Evolutionary conservation across 2,113 vertebrate species (phyloP).

Genomic region (Speoplatyrhinus poulsoni): DNA sequence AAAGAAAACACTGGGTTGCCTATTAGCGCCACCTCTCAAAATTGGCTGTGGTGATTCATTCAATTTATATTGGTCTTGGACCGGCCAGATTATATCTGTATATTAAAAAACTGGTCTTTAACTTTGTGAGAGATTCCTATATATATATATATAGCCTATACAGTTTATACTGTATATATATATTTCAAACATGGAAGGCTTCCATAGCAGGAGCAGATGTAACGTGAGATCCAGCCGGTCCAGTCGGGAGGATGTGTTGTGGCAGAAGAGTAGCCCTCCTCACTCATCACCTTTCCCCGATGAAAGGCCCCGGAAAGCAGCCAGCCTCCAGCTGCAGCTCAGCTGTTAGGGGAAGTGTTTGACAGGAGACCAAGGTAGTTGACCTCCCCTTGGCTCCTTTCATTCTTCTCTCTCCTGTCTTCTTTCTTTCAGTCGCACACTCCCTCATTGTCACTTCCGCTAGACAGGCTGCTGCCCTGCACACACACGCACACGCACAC

Average conservation of each 20-base stretch:
- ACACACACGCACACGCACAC: conserved; percentile 7
- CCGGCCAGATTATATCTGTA: too few relatives aligned
- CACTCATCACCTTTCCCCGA: conserved; percentile 63
- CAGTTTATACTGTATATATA: too few relatives aligned
- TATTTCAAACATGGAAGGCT: too few relatives aligned
- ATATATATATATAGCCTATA: too few relatives aligned
- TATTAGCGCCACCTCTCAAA: too few relatives aligned
- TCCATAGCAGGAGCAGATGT: conserved; percentile 6
- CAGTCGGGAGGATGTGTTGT: conserved; percentile 54
- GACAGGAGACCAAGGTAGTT: conserved; percentile 75
- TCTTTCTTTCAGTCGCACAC: conserved; percentile 6
- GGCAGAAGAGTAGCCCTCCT: conserved; percentile 65
- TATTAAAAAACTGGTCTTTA: too few relatives aligned
- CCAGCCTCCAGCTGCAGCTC: conserved; percentile 54
- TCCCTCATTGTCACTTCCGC: too few relatives aligned
- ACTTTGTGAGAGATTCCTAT: too few relatives aligned
- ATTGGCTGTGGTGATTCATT: too few relatives aligned
- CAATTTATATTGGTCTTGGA: too few relatives aligned
- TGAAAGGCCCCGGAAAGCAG: conserved; percentile 62
- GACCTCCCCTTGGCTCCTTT: conserved; percentile 49
- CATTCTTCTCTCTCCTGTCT: conserved; percentile 39
- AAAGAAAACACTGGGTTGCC: too few relatives aligned
- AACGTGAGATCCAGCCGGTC: conserved; percentile 30
- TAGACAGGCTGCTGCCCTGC: neutral
- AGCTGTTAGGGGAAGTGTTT: conserved; percentile 68